Base-by-base conservation (phyloP, 2,888 invertebrate genomes). In the Tubiluchus corallicola region DNA sequence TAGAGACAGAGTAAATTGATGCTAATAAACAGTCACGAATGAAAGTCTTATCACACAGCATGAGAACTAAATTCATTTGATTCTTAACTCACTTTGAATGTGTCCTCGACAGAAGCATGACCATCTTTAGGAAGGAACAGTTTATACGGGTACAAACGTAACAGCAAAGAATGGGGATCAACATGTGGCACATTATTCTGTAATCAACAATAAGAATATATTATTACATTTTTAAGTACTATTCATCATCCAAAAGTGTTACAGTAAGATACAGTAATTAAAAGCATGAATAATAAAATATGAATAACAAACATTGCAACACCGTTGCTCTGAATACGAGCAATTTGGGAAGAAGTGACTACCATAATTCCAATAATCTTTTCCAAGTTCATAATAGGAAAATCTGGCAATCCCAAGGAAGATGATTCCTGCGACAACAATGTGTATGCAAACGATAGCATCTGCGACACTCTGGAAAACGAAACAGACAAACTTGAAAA, bases 111-210 rank as follows among this genome's bases (percentile, higher is more conserved):
- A 15, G 79, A 76, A 44, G 71, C 72, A 42, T 72, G 69, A 19
- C 79, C 79, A 41, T 90, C 87, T 55, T 74, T 73, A n/a, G 73
- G 71, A 44, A 90, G 64, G 60, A 90, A 78, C 2, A 75, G 68
- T 52, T 76, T 74, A 60, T 81, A 82, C 0, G 92, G 92, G 63
- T 92, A 94, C 1, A 88, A 68, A 21, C 79, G 71, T 50, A 74
- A 74, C 37, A 92, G 63, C 2, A 82, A 67, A 48, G 79, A 75
- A 55, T 75, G 73, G 0, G 75, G 66, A 9, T 78, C 71, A 21
- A 79, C 62, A 21, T 68, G 59, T 1, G 82, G 77, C 57, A 77
- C 77, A 38, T 69, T 66, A 61, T 80, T 75, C 84, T 87, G 68
- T 41, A 68, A 44, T 17, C 44, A 17, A 29, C 43, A 16, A 68